Percentiles rank a stretch among this genome's conserved stretches.
Evolutionary conservation across 2,113 vertebrate species (phyloP).

Genomic region (Macrotis lagotis): DNA sequence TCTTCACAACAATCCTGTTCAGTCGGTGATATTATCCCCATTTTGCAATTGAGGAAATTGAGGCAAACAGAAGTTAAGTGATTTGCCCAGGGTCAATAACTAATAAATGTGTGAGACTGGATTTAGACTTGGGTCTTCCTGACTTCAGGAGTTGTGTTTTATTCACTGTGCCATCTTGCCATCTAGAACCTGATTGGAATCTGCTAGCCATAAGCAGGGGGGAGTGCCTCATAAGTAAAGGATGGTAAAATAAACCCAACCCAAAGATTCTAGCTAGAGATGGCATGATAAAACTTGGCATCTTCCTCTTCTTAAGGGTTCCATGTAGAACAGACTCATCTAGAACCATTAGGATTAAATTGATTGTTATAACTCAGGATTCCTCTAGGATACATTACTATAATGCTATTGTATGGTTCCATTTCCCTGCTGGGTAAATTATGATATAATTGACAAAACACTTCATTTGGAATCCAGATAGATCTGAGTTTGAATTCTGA

Average conservation of each 20-base stretch:
- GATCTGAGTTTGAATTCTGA: background rate
- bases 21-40: background rate
- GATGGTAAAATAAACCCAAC: background rate
- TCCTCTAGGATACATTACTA: background rate
- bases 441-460: background rate
- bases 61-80: background rate
- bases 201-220: background rate
- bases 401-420: background rate
- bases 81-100: background rate
- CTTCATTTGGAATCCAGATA: background rate
- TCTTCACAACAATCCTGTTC: background rate
- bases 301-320: background rate
- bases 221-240: background rate
- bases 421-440: background rate
- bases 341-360: background rate
- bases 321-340: background rate
- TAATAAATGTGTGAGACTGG: background rate
- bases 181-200: background rate
- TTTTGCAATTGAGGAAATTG: background rate
- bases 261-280: background rate
- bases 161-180: background rate
- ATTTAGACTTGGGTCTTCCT: background rate
- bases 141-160: background rate
- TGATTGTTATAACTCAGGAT: background rate
- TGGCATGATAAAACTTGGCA: background rate